Conservation (phyloP, 2,797 vertebrate species). For the Neosilurus hyrtlii region DNA sequence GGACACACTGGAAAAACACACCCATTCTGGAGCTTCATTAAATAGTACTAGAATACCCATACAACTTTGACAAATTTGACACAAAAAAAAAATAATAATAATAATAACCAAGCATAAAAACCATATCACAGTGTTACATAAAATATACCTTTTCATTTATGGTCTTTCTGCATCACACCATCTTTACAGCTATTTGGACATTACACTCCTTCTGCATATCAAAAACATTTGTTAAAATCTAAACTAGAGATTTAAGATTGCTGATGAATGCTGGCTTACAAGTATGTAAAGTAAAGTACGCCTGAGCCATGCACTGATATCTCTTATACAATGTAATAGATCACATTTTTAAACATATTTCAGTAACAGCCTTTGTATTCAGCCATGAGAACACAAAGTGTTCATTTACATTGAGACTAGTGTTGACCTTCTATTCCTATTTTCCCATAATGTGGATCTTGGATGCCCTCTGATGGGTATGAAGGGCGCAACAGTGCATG, state of each 20-base stretch:
- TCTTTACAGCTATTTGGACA: not conserved
- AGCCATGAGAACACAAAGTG: not conserved
- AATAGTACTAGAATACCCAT: not conserved
- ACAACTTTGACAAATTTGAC: not conserved
- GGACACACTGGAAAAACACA: not conserved
- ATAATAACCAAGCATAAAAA: not conserved
- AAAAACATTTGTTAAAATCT: conserved; percentile 7
- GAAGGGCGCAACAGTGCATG: not conserved
- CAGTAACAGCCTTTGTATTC: not conserved
- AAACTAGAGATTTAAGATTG: not conserved
- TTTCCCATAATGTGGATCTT: not conserved
- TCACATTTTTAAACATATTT: not conserved
- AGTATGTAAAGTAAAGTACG: not conserved
- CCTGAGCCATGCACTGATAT: not conserved
- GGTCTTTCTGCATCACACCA: not conserved
- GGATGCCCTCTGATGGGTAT: not conserved
- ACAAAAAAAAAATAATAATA: not conserved
- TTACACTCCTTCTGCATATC: not conserved
- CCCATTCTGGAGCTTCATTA: not conserved
- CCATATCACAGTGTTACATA: not conserved
- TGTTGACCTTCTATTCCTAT: not conserved
- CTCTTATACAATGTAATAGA: not conserved
- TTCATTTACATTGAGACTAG: not conserved
- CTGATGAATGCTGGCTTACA: not conserved
- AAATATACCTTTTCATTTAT: not conserved